A percentile compares a stretch with the other conserved stretches of the same genome.
Evolutionary conservation across 2,888 invertebrate species (phyloP).

Genomic region (Phengaris arion): DNA sequence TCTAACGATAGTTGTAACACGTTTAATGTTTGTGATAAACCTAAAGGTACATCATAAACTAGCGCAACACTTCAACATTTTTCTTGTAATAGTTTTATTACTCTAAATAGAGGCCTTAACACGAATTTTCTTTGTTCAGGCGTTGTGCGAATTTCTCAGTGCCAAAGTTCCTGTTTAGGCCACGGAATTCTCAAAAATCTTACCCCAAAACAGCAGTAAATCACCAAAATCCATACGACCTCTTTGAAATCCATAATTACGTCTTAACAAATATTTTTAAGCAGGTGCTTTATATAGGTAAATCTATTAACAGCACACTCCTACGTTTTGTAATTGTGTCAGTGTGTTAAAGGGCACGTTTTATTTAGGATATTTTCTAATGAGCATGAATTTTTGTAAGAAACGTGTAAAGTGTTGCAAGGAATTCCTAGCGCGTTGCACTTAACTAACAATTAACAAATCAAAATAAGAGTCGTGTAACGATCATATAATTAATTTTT

Average conservation of each 20-base stretch:
- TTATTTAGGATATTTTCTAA: not conserved
- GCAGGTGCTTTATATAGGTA: conserved; percentile 11
- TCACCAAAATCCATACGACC: not conserved
- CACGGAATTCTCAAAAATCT: not conserved
- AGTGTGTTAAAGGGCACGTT: conserved; percentile 48
- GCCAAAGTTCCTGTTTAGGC: not conserved
- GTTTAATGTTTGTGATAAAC: not conserved
- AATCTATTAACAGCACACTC: not conserved
- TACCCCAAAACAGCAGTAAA: conserved; percentile 8
- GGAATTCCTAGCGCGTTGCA: not conserved
- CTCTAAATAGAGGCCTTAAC: not conserved
- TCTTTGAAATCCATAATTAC: not conserved
- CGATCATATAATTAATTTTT: too few species aligned
- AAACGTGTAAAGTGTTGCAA: conserved; percentile 17
- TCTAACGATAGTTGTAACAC: not conserved
- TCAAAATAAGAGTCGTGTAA: not conserved
- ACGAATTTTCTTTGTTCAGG: not conserved
- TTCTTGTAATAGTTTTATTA: not conserved
- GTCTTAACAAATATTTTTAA: conserved; percentile 7
- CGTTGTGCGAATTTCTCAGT: not conserved
- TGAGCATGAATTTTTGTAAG: conserved; percentile 3
- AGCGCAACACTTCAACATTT: not conserved
- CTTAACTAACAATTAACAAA: not conserved
- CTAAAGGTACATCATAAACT: not conserved
- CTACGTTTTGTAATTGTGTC: conserved; percentile 42